phyloP scores from a whole-genome alignment of 2,888 invertebrate species.

The Tenthredo amoena region DNA sequence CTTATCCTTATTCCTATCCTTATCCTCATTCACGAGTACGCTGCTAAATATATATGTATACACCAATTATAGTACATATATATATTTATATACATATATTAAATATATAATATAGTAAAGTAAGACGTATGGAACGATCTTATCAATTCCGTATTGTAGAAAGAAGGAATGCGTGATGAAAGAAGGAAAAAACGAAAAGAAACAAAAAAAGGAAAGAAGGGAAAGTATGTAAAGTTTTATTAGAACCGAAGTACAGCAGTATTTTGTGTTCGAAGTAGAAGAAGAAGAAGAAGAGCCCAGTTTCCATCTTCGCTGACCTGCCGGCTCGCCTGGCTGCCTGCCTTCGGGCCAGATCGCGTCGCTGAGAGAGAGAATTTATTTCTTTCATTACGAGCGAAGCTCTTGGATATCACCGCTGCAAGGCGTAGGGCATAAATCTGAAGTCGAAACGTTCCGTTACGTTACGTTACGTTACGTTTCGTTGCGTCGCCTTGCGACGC shows the following conservation, averaged over 20 bases:
- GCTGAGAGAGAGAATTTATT: slow-evolving; percentile 74
- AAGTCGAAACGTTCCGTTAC: slow-evolving; percentile 60
- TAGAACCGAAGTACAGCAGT: neutral
- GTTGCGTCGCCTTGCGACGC: no score
- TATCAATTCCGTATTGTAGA: neutral
- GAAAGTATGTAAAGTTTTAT: neutral
- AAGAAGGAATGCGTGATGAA: neutral
- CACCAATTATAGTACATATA: neutral
- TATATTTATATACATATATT: neutral
- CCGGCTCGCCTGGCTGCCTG: neutral
- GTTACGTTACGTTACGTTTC: neutral
- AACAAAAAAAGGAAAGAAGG: neutral
- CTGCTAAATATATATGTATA: neutral
- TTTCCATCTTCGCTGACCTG: neutral
- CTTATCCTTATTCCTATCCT: neutral
- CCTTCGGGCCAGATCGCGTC: neutral
- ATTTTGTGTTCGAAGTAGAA: neutral
- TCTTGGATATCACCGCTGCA: slow-evolving; percentile 77
- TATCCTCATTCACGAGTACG: no score
- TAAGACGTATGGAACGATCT: neutral
- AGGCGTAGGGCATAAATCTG: slow-evolving; percentile 77
- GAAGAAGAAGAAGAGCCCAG: neutral
- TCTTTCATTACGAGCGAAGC: slow-evolving; percentile 78
- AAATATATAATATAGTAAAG: neutral
- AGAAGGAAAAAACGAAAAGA: neutral